Evolutionary conservation across 1,140 invertebrate species (phyloP), one percentile per base, ranked within the genome.

Genomic region (Aphis gossypii): DNA sequence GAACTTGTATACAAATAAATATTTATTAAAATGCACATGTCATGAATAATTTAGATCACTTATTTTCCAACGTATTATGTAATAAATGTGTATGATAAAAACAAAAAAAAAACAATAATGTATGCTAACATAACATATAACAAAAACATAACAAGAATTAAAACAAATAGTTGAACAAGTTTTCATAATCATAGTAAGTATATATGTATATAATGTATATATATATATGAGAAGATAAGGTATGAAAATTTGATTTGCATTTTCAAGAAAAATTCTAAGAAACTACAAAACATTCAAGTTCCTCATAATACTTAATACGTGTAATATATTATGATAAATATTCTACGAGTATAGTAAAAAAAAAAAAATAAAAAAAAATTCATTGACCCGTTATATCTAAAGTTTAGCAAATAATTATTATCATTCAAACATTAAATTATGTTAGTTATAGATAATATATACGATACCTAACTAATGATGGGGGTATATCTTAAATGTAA

Each of bases 101-200:
- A 41, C 38, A 86, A 86, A 83, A 93, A 93, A 93, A 30, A 93
- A 21, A 41, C 38, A 41, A 1, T 51, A 82, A 86, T 93, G 86
- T 48, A 84, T 56, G 48, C 92, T 93, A 93, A 51, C 51, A 44
- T 56, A 93, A 93, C 92, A 86, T 51, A 84, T 54, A 84, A 92
- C 82, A 84, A 92, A 92, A 92, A 76, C 41, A 90, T 90, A 90
- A 90, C 89, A 68, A 90, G 89, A 90, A 68, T 90, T 90, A 35
- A 90, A 90, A 90, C 56, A 68, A 90, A 60, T 41, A 90, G 44
- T 90, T 51, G 18, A 92, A 92, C 90, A 83, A 92, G n/a, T 38
- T 92, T 83, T 83, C 9, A 82, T 92, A 92, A 83, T 9, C 76
- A 11, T 92, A 92, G 44, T 92, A 82, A 48, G 46, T 82, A 82